Base-by-base conservation (phyloP, 1,140 invertebrate genomes). In the Leguminivora glycinivorella region DNA sequence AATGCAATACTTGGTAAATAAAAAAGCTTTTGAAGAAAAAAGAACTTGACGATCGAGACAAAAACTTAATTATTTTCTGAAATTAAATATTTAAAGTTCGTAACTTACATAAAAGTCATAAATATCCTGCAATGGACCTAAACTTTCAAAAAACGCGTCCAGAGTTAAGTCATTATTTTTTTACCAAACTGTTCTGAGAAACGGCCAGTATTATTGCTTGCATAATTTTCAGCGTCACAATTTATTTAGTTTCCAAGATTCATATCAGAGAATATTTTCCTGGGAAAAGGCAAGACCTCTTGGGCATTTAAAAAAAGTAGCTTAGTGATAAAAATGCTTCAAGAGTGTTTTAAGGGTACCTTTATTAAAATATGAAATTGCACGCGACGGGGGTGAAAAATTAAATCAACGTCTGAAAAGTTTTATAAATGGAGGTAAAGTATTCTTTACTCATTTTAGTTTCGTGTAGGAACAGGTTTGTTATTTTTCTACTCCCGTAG, bases 221-320 rank as follows among this genome's bases (percentile, higher is more conserved):
- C 56, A 29, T 17, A 29, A 63, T 63, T 63, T 7, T 34, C 26
- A 3, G 17, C 25, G 9, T 10, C 26, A 34, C 24, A 19, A 63
- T 63, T 63, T 63, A 63, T 63, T 63, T 63, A 63, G 58, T 63
- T 63, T 29, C 56, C 56, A 60, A 60, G 24, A 29, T 60, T 60
- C n/a, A 31, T 63, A 29, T 31, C 14, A 63, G 6, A 7, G 4
- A 17, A 31, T n/a, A 63, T 63, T 29, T 63, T 63, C 26, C n/a
- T 17, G 58, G 58, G 24, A 60, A 60, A 60, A 9, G 56, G 58
- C 26, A 14, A 63, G n/a, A 34, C 31, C 14, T 63, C 26, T 63
- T 17, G 58, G 29, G n/a, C 58, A 60, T 63, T 63, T n/a, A n/a
- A 31, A 63, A 63, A 63, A 31, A 9, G 19, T 1, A 24, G 25